Percentiles rank a stretch among this genome's conserved stretches.
phyloP scores from a whole-genome alignment of 2,797 vertebrate species.

The Choloepus didactylus region DNA sequence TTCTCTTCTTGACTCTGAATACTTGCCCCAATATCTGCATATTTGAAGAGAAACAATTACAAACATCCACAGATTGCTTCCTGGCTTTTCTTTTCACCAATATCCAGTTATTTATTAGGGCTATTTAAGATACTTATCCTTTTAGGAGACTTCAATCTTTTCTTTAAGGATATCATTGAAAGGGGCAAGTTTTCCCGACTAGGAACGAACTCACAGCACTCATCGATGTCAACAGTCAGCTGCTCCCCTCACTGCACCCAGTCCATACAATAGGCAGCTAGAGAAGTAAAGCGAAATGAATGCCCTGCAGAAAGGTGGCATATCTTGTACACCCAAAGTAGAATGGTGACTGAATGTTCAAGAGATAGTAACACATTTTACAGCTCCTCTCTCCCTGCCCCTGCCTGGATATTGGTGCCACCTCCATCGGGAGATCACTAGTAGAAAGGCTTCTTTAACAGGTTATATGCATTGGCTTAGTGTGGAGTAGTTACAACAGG shows the following conservation, averaged over 20 bases:
- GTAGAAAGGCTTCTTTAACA: background rate
- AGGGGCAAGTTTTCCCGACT: background rate
- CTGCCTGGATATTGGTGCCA: background rate
- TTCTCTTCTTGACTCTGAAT: conserved; percentile 79
- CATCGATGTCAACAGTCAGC: background rate
- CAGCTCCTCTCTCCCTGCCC: background rate
- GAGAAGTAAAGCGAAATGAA: background rate
- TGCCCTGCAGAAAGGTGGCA: background rate
- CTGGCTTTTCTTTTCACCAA: conserved; percentile 25
- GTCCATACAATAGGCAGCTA: background rate
- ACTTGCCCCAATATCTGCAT: conserved; percentile 83
- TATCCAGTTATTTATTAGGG: background rate
- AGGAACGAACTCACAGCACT: background rate
- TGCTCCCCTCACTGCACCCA: background rate
- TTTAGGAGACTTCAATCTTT: background rate
- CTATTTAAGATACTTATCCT: background rate
- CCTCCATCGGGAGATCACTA: background rate
- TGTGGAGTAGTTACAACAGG: background rate
- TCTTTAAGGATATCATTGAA: background rate
- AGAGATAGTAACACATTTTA: background rate
- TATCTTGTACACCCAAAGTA: background rate
- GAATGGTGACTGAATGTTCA: background rate
- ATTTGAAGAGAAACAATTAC: conserved; percentile 70
- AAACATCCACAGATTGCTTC: background rate
- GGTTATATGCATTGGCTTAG: background rate